Evolutionary conservation across 2,113 vertebrate species (phyloP), one percentile per base, ranked within the genome.

Genomic region (Himantopus leucocephalus): DNA sequence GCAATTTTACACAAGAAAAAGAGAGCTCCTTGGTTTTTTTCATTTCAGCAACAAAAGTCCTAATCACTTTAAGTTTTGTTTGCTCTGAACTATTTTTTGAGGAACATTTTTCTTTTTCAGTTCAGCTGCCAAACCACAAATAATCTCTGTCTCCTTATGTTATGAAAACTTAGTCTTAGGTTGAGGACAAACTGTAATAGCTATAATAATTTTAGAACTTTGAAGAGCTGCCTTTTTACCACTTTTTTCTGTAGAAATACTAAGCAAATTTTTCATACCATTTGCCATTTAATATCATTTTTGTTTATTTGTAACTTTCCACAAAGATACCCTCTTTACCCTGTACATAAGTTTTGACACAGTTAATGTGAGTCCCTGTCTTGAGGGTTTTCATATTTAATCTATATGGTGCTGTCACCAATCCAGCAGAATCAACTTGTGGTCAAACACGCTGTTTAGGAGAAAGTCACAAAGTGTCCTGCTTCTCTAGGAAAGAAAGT

Each of bases 71-170:
- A 62, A 89, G 9, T 84, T 89, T 91, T 77, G 14, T 90, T 91
- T 87, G 19, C 23, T 90, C 29, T 75, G 10, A 87, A 87, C 16
- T 70, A 20, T 45, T 82, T 84, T 86, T 84, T 66, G 26, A 76
- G 58, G 13, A 85, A 80, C 45, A 52, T 43, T 84, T 91, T 90
- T 84, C n/a, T 87, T 15, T 64, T 73, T 89, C 62, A 60, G 32
- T 79, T 92, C 34, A 68, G 72, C 55, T 91, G 83, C 83, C 72
- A 94, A 95, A 62, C 92, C 72, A 66, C 80, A 84, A 83, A 86
- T 56, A 73, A 76, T 79, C 35, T 86, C n/a, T 82, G 78, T 92
- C 67, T 89, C 67, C 68, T 89, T 43, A 35, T 58, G 53, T 84
- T 86, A 50, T 53, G 53, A 91, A 93, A 92, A 30, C 37, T 58